Evolutionary conservation across 2,888 invertebrate genomes (phyloP).

Genomic region (Anorthoa munda): DNA sequence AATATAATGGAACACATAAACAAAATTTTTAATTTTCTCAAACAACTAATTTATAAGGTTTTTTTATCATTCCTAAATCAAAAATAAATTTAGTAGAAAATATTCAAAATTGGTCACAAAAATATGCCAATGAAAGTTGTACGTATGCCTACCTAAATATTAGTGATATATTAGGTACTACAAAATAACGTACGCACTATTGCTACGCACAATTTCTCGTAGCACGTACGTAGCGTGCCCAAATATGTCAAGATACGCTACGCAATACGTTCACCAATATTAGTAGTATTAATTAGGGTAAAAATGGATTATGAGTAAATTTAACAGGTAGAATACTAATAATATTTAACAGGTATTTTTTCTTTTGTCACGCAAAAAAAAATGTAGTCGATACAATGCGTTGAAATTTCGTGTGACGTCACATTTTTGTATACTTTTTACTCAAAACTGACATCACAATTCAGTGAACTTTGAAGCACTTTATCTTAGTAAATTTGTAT

Average conservation of each 20-base stretch:
- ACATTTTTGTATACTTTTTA: too few species aligned
- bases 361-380: too few species aligned
- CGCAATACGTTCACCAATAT: conserved; percentile 4
- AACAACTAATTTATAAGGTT: background rate
- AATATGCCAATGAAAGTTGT: background rate
- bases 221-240: conserved; percentile 36
- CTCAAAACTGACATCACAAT: too few species aligned
- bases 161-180: background rate
- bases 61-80: background rate
- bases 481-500: too few species aligned
- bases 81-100: background rate
- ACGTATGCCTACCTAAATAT: background rate
- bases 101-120: background rate
- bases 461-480: too few species aligned
- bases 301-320: too few species aligned
- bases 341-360: too few species aligned
- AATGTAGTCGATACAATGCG: too few species aligned
- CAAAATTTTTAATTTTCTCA: background rate
- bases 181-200: conserved; percentile 19
- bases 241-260: conserved; percentile 7
- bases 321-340: too few species aligned
- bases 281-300: background rate
- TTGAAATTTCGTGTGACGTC: too few species aligned
- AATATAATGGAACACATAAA: background rate
- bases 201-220: conserved; percentile 27